Evolutionary conservation across 2,113 vertebrate genomes (phyloP), one percentile per base, ranked within the genome.

Genomic region (Chaenocephalus aceratus): DNA sequence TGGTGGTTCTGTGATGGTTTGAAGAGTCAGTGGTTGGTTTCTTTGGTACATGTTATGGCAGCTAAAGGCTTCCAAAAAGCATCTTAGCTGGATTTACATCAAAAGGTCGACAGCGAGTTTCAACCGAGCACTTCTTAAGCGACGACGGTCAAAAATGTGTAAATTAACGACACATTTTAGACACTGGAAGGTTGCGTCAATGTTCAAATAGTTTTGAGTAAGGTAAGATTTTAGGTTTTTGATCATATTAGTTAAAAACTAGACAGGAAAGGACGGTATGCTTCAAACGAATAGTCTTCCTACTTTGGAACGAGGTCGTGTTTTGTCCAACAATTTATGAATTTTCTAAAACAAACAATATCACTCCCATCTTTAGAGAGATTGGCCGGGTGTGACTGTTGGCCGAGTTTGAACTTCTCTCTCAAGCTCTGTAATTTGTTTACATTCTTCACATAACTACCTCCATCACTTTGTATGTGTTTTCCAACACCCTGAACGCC

Each of bases 51-150:
- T 80, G 51, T 72, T 45, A 76, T 49, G 75, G 78, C 68, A 72
- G 14, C 36, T 65, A 6, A 4, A 14, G 21, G 46, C 48, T 61
- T 85, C 80, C 79, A 69, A 53, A 87, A 79, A 77, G 77, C 74
- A 75, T 79, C 78, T 67, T 59, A 58, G 56, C 49, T 83, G 61
- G 58, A 58, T 72, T 75, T 79, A 69, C 70, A 72, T 23, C 63
- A 71, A 73, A 69, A 75, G 49, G 30, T 30, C 6, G 1, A 26
- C 36, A 44, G 26, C 41, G 5, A 2, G n/a, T 58, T 57, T 62
- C 3, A 13, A 8, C 26, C 3, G 46, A 70, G 21, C 53, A 48
- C 12, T 1, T 70, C 11, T n/a, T 61, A n/a, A 45, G 18, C 36
- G 56, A 53, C 26, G 21, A 21, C 36, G 30, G 4, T 30, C 30